phyloP scores from a whole-genome alignment of 2,113 vertebrate species.

The Dasyprocta punctata region DNA sequence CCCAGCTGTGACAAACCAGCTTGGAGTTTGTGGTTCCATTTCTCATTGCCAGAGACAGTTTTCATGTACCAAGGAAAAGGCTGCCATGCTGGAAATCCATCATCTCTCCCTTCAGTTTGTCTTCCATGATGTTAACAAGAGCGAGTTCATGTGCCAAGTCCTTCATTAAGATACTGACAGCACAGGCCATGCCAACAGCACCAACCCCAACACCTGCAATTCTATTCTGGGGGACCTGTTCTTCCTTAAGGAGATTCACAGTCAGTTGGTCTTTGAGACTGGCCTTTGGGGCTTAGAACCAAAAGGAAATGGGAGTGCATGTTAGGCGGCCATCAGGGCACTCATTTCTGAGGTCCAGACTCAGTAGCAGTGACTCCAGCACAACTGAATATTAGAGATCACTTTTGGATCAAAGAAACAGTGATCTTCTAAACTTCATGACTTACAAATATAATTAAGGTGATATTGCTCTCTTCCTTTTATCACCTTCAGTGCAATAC shows the following conservation, averaged over 20 bases:
- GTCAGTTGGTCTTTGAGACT: not conserved
- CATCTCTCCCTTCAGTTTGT: not conserved
- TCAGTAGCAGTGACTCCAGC: not conserved
- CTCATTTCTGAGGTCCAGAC: too few species aligned
- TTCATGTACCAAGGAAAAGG: not conserved
- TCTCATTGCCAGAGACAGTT: not conserved
- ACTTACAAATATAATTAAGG: not conserved
- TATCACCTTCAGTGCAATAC: not conserved
- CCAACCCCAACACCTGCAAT: not conserved
- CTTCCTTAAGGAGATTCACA: not conserved
- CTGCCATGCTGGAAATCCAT: not conserved
- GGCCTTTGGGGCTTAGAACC: not conserved
- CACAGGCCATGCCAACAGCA: not conserved
- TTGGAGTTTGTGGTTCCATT: not conserved
- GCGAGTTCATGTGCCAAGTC: not conserved
- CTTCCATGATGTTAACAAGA: not conserved
- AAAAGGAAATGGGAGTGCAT: too few species aligned
- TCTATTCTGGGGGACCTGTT: not conserved
- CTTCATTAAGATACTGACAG: not conserved
- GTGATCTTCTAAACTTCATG: not conserved
- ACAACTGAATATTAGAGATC: not conserved
- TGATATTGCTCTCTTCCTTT: rapidly evolving
- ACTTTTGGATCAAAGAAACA: not conserved
- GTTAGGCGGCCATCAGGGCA: not conserved
- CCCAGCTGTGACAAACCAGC: not conserved